Base-by-base conservation (phyloP, 2,113 vertebrate species). In the Excalfactoria chinensis region DNA sequence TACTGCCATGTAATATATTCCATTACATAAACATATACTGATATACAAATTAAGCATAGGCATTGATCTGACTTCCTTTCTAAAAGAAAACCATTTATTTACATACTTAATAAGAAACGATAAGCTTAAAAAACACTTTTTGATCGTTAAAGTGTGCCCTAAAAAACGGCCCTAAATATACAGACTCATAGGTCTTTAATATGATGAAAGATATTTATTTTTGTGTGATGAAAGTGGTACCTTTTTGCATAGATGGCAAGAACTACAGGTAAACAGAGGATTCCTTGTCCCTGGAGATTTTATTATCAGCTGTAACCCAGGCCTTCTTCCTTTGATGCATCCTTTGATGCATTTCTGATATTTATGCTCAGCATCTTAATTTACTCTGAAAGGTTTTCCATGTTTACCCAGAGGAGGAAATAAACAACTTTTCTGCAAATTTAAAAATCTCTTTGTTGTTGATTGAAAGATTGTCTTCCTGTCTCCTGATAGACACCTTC, bases 191-290 rank as follows among this genome's bases (percentile, higher is more conserved):
- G 11, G 11, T 62, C 40, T 86, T 95, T 66, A 84, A 62, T 60
- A 72, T 11, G 14, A 86, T 84, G 17, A 81, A 90, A 79, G 13
- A 34, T 80, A 70, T 28, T 56, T 70, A 3, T 53, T 84, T 78
- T 51, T 58, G 9, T 53, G 18, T 75, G 51, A 75, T 90, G 78
- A 93, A 93, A 84, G 34, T 66, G 7, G 22, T 64, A 7, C 8
- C 71, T 81, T 8, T 94, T 90, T 88, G 41, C 58, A 84, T 86
- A 86, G 43, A 53, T 95, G 16, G 69, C n/a, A 89, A 78, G 70
- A 90, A 83, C 26, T 84, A 43, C 40, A 69, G 30, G 17, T 86
- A 87, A 91, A 58, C 4, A 70, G n/a, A 73, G 6, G 72, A 92
- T 70, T 92, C 46, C 23, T 80, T 16, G 0, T 85, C 87, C 21